Evolutionary conservation across 2,888 invertebrate genomes (phyloP), one percentile per base, ranked within the genome.

Genomic region (Villa cingulata): DNA sequence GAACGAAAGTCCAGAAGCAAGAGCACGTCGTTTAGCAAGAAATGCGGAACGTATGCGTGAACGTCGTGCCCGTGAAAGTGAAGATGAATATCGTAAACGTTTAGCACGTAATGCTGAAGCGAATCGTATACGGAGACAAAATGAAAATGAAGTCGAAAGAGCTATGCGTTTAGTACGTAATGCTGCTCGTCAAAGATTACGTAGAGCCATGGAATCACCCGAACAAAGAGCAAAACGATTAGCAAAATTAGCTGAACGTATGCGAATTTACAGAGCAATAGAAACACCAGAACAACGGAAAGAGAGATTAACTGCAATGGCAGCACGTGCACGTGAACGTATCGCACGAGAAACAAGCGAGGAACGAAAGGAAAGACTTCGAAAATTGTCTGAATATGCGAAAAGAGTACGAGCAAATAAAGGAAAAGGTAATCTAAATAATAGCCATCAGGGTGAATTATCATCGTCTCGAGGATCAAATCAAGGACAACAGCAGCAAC

Each of bases 341-440:
- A 66, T 69, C 32, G 65, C 67, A 40, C 64, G 60, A 49, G 68
- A 69, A 51, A 55, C 61, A 12, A 55, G 58, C 37, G 68, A 68
- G 20, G 67, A 68, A 55, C 65, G 68, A 51, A 64, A 66, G 62
- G 66, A 68, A 51, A 62, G 68, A 59, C 63, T 68, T 60, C 64
- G 65, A 58, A 68, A 68, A 59, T 58, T 69, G 55, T 68, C 68
- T 58, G 68, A 69, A 51, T 69, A 68, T 54, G 68, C 68, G 54
- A 68, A 68, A 64, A 68, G 65, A 65, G 67, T 68, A 62, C 64
- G 69, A 63, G 63, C 65, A 61, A 65, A 64, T 64, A 68, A 68
- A 63, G 64, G 66, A 62, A 48, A 50, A 43, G 48, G 40, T 42
- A 46, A 48, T 46, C 54, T 55, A 59, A 57, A 53, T 51, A 49